These are phyloP conservation scores for Chrysopa pallens DNA, from an alignment of 1,140 invertebrate genomes.

Conservation along the genomic window DNA sequence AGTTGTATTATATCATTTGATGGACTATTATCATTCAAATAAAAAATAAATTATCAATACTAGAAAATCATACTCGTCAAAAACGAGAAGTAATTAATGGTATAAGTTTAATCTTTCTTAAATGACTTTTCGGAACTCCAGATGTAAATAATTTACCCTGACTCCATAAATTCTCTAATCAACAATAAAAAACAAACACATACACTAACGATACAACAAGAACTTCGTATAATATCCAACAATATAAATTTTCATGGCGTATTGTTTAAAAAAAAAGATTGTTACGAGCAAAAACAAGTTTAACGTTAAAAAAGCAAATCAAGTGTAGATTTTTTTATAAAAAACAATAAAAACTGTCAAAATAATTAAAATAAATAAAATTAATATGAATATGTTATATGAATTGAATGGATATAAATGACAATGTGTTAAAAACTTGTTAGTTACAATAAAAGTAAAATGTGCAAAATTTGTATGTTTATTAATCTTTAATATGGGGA, in stretches of 20 bases:
- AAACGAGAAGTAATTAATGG: constrained; percentile 12
- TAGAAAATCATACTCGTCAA: constrained; percentile 1
- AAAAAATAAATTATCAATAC: constrained; percentile 1
- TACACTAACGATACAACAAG: constrained; percentile 8
- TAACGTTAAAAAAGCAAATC: too few species aligned
- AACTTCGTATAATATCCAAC: constrained; percentile 6
- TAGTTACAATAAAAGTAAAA: too few species aligned
- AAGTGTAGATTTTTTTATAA: too few species aligned
- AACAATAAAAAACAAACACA: constrained; percentile 8
- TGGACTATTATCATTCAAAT: constrained; percentile 1
- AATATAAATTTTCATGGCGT: constrained; percentile 8
- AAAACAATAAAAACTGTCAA: too few species aligned
- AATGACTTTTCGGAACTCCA: constrained; percentile 13
- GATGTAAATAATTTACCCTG: constrained; percentile 9
- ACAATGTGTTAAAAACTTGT: too few species aligned
- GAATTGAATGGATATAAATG: too few species aligned
- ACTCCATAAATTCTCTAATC: constrained; percentile 6
- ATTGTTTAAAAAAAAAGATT: too few species aligned
- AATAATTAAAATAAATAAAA: too few species aligned
- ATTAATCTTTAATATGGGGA: too few species aligned
- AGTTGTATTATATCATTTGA: not conserved
- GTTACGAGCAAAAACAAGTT: too few species aligned
- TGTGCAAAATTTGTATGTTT: too few species aligned
- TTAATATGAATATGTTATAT: too few species aligned
- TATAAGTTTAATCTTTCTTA: constrained; percentile 8